These are phyloP conservation scores for Anoplopoma fimbria DNA, from an alignment of 2,113 vertebrate genomes.

Conservation along the genomic window DNA sequence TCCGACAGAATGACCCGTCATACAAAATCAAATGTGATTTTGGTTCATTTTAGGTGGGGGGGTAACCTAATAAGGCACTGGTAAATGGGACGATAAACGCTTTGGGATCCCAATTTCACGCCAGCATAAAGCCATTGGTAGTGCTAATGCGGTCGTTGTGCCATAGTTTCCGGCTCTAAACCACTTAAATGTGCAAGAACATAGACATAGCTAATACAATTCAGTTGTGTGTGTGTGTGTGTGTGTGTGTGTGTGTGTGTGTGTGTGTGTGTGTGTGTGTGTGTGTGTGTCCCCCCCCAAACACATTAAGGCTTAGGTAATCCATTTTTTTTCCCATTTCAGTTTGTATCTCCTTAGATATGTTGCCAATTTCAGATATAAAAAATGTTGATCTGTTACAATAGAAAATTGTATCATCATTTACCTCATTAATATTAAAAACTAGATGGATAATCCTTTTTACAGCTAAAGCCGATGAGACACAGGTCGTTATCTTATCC, in stretches of 20 bases:
- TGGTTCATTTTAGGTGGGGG: conserved; percentile 2
- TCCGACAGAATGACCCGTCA: background rate
- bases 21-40: conserved; percentile 6
- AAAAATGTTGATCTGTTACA: background rate
- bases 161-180: background rate
- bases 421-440: background rate
- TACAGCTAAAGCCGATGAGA: background rate
- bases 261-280: no score
- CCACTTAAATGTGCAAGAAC: background rate
- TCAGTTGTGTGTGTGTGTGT: no score
- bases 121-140: background rate
- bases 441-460: background rate
- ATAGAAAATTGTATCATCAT: background rate
- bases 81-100: background rate
- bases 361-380: background rate
- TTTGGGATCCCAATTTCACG: background rate
- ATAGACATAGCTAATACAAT: background rate
- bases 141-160: background rate
- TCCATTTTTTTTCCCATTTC: background rate
- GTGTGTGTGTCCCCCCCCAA: no score
- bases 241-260: no score
- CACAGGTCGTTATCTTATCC: no score
- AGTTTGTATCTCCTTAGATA: background rate
- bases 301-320: background rate
- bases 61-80: conserved; percentile 1